Evolutionary conservation across 2,113 vertebrate genomes (phyloP).

Genomic region (Hystrix cristata): DNA sequence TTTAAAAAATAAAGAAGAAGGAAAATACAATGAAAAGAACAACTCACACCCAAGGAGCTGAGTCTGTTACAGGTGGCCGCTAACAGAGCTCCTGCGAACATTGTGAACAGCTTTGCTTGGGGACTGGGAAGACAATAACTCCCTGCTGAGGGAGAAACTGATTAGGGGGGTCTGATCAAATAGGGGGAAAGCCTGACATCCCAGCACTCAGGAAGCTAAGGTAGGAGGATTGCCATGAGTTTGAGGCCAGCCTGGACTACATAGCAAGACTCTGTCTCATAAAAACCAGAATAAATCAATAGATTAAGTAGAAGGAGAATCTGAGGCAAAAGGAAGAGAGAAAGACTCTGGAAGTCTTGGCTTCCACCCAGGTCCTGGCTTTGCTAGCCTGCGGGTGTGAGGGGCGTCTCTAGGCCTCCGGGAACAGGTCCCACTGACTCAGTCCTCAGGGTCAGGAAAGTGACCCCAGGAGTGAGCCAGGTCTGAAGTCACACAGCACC

Average conservation of each 20-base stretch:
- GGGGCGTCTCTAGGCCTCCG: background rate
- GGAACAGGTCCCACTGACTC: background rate
- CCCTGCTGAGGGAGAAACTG: too few species aligned
- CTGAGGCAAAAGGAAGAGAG: background rate
- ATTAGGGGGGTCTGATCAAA: background rate
- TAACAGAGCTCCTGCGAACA: too few species aligned
- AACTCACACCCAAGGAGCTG: background rate
- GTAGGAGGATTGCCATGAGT: background rate
- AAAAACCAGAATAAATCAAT: background rate
- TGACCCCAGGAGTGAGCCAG: background rate
- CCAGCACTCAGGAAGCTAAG: background rate
- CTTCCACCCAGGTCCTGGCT: background rate
- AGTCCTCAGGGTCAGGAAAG: background rate
- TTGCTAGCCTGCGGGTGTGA: fast-evolving
- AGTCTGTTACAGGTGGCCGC: background rate
- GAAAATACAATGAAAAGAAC: background rate
- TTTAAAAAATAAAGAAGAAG: background rate
- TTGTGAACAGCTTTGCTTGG: background rate
- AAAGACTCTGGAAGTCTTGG: background rate
- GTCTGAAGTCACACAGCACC: constrained; percentile 9
- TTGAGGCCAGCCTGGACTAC: background rate
- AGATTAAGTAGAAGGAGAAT: background rate
- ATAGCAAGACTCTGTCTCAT: background rate
- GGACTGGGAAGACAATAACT: background rate
- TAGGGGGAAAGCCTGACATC: background rate